Conservation (phyloP, 1,140 invertebrate genomes). For the Bombus consobrinus region DNA sequence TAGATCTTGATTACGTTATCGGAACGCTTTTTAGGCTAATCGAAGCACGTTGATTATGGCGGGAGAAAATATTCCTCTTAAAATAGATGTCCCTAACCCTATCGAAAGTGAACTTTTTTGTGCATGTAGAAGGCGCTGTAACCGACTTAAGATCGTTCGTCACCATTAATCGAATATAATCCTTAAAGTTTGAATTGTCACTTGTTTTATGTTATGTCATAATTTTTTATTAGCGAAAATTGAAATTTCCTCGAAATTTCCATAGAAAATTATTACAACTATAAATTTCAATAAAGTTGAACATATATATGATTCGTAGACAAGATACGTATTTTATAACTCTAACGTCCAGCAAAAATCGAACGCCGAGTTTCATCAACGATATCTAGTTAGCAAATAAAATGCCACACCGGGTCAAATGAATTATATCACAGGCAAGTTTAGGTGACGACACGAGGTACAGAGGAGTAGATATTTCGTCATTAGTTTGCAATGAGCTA, state of each 20-base stretch:
- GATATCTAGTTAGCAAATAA: not conserved
- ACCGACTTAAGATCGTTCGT: not conserved
- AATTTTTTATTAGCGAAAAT: not conserved
- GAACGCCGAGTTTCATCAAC: not conserved
- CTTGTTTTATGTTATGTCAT: not conserved
- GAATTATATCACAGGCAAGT: constrained; percentile 18
- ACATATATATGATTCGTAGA: not conserved
- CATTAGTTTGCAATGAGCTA: not conserved
- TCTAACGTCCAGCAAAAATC: not conserved
- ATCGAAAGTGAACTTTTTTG: too few species aligned
- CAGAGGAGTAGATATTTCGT: constrained; percentile 32
- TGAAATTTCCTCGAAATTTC: not conserved
- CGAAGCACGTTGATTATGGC: not conserved
- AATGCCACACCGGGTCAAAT: constrained; percentile 16
- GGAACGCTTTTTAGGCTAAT: too few species aligned
- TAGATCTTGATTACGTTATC: not conserved
- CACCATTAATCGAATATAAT: not conserved
- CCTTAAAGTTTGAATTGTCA: not conserved
- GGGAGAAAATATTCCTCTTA: not conserved
- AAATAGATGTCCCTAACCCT: not conserved
- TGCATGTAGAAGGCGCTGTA: not conserved
- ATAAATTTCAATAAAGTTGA: not conserved
- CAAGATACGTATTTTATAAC: too few species aligned
- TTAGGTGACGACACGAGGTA: constrained; percentile 20
- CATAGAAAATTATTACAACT: not conserved